Conservation (phyloP, 2,888 invertebrate species). For the Lapara coniferarum region DNA sequence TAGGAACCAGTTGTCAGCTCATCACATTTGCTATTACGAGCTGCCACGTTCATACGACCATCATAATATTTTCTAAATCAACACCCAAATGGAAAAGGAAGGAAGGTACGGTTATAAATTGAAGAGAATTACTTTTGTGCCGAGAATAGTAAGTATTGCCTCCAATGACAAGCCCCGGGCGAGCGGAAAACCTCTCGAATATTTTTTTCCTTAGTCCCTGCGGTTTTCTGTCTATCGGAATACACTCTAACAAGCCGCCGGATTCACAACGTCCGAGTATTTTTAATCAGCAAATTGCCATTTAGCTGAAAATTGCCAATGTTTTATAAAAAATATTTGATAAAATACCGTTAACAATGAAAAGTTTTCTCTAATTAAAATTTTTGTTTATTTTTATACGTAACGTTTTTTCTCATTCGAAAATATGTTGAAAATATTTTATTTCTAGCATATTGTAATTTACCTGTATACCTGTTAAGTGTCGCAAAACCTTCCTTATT, state of each 20-base stretch:
- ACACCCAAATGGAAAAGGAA: conserved; percentile 23
- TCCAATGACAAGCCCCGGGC: conserved; percentile 17
- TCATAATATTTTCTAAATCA: conserved; percentile 22
- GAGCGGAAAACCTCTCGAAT: conserved; percentile 21
- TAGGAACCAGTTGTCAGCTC: not conserved
- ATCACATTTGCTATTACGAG: conserved; percentile 11
- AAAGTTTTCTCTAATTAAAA: not conserved
- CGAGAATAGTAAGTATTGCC: conserved; percentile 19
- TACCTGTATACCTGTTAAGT: too few species aligned
- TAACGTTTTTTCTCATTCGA: not conserved
- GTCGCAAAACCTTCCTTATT: too few species aligned
- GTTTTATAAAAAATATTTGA: not conserved
- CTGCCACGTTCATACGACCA: conserved; percentile 21
- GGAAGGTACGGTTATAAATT: conserved; percentile 25
- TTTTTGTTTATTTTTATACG: too few species aligned
- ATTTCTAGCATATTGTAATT: too few species aligned
- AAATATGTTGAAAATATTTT: too few species aligned
- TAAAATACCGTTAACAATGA: not conserved
- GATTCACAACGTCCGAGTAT: conserved; percentile 11
- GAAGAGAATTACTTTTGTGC: conserved; percentile 24
- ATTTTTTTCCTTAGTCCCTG: conserved; percentile 20
- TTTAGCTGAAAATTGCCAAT: not conserved
- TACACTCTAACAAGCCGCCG: not conserved
- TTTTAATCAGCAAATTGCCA: not conserved
- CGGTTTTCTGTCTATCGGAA: conserved; percentile 20